Conservation (phyloP, 2,797 vertebrate genomes). For the Syncerus caffer region DNA sequence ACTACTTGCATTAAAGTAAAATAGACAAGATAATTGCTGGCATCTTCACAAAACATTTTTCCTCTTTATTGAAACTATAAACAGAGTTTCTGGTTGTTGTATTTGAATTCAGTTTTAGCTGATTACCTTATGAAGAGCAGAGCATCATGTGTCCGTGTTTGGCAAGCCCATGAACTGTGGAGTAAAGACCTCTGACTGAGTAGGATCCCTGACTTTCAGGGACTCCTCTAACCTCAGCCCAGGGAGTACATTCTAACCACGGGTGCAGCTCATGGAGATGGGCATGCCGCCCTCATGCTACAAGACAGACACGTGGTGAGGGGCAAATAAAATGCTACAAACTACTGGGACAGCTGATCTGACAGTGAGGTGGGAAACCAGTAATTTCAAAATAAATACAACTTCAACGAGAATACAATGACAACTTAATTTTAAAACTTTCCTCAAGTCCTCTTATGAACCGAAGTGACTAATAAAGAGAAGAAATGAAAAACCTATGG, state of each 20-base stretch:
- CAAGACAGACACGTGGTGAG: not conserved
- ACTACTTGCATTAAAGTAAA: constrained; percentile 56
- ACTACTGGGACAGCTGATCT: not conserved
- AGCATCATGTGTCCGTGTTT: not conserved
- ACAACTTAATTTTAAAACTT: not conserved
- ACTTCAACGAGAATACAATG: not conserved
- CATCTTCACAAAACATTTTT: constrained; percentile 53
- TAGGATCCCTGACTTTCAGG: not conserved
- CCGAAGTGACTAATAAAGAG: not conserved
- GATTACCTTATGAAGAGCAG: constrained; percentile 16
- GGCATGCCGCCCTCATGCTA: not conserved
- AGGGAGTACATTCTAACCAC: not conserved
- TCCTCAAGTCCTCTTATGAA: not conserved
- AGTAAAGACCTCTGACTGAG: not conserved
- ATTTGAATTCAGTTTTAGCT: constrained; percentile 63
- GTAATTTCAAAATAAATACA: not conserved
- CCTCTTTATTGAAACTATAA: constrained; percentile 59
- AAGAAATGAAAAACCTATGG: not conserved
- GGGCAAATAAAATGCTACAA: not conserved
- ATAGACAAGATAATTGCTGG: constrained; percentile 63
- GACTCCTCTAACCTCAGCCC: not conserved
- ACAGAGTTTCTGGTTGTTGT: constrained; percentile 19
- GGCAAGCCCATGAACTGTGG: not conserved
- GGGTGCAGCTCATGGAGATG: not conserved
- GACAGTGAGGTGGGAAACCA: not conserved